Percentiles rank a stretch among this genome's conserved stretches.
Evolutionary conservation across 2,113 vertebrate genomes (phyloP).

Genomic region (Gambusia holbrooki): DNA sequence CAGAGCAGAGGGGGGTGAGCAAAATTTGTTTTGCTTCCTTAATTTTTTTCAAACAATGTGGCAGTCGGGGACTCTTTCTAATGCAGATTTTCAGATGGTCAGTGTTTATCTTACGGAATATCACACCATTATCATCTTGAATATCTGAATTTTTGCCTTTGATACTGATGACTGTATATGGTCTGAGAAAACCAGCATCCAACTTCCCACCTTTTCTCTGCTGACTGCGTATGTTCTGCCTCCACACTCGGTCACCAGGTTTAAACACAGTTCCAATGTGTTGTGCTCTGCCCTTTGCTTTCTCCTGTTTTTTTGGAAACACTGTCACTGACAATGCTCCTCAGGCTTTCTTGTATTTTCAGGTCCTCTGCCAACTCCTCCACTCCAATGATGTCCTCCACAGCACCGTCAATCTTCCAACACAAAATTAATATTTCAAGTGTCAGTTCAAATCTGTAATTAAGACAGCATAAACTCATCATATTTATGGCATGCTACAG

Average conservation of each 20-base stretch:
- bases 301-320: neutral
- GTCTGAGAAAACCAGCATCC: neutral
- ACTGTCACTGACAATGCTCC: neutral
- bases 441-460: neutral
- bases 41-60: neutral
- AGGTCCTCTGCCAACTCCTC: neutral
- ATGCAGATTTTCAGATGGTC: slow-evolving; percentile 1
- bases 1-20: neutral
- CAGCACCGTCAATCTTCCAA: neutral
- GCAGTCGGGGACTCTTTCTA: neutral
- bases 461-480: neutral
- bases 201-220: slow-evolving; percentile 8
- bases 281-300: neutral
- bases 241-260: slow-evolving; percentile 4
- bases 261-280: neutral
- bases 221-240: neutral
- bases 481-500: too few relatives aligned
- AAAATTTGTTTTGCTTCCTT: too few relatives aligned
- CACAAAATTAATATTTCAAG: neutral
- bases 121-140: neutral
- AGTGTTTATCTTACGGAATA: neutral
- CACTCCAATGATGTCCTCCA: neutral
- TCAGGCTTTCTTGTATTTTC: neutral
- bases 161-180: neutral
- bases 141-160: neutral